Conservation (phyloP, 2,797 vertebrate genomes). For the Garrulus glandarius region DNA sequence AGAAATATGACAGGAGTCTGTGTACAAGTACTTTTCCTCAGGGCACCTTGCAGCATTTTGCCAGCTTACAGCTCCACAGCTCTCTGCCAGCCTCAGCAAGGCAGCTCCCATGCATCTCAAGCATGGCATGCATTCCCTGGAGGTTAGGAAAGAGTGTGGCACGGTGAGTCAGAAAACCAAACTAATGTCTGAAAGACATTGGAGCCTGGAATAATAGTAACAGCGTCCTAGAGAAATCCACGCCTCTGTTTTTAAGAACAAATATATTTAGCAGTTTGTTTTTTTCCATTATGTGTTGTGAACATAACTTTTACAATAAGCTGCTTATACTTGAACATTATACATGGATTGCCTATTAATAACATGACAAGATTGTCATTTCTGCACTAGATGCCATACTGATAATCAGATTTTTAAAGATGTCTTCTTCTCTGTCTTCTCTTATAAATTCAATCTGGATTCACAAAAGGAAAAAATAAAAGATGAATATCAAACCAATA, state of each 20-base stretch:
- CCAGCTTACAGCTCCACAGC: background rate
- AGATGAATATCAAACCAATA: background rate
- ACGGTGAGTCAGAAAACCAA: background rate
- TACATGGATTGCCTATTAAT: background rate
- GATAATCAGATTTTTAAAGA: background rate
- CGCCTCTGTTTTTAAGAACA: background rate
- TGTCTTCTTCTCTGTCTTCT: background rate
- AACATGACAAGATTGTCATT: background rate
- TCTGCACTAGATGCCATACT: background rate
- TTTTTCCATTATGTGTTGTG: background rate
- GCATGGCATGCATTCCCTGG: rapidly evolving
- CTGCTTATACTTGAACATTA: background rate
- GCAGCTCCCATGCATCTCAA: background rate
- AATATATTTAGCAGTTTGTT: background rate
- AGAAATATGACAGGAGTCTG: background rate
- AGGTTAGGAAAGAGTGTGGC: background rate
- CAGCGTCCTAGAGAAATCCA: background rate
- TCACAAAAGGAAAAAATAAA: background rate
- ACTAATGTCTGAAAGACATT: background rate
- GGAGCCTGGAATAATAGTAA: background rate
- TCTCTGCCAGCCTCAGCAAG: background rate
- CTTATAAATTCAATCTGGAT: background rate
- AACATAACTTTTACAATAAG: background rate
- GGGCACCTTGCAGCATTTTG: background rate
- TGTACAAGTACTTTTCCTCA: background rate